Base-by-base conservation (phyloP, 2,113 vertebrate species). In the Myxocyprinus asiaticus region DNA sequence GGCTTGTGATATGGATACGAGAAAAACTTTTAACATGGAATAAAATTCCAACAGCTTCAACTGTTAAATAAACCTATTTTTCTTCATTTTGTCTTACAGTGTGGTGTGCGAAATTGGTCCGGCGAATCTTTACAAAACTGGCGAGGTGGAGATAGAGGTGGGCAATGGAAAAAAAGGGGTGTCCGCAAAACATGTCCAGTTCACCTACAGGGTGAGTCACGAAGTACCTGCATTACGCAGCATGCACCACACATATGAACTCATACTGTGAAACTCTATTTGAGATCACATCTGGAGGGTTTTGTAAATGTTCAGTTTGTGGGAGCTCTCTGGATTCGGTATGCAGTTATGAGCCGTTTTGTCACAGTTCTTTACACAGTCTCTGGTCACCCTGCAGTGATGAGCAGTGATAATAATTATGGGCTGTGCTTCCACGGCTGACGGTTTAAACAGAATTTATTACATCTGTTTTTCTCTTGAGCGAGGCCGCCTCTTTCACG, bases 21-120 rank as follows among this genome's bases (percentile, higher is more conserved):
- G 1, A 33, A 1, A 33, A 33, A 33, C 22, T 33, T 33, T 33
- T 33, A 1, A 33, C 22, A 33, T 33, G 1, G 22, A 33, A 33
- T 33, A 33, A 33, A 33, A 33, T 33, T 33, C 1, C 22, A 33
- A 1, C 22, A 33, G 22, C 22, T 33, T 33, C 3, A 33, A 1
- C 22, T 33, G 51, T 53, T 53, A 4, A 53, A 33, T 53, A 43
- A 9, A 45, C 42, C 3, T 17, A 14, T 10, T 8, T 44, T 12
- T 47, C 10, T 47, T 3, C 62, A 75, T 10, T 51, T 33, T 84
- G 4, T 78, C 64, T 17, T 70, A 9, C 85, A 93, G 92, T 5
- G 89, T 94, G 53, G 91, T 93, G 79, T 94, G 93, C 84, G 88
- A 89, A 86, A 92, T 90, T 6, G 81, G 88, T 17, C 66, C 78